phyloP scores from a whole-genome alignment of 2,797 vertebrate genomes.

The Onychomys leucogaster region DNA sequence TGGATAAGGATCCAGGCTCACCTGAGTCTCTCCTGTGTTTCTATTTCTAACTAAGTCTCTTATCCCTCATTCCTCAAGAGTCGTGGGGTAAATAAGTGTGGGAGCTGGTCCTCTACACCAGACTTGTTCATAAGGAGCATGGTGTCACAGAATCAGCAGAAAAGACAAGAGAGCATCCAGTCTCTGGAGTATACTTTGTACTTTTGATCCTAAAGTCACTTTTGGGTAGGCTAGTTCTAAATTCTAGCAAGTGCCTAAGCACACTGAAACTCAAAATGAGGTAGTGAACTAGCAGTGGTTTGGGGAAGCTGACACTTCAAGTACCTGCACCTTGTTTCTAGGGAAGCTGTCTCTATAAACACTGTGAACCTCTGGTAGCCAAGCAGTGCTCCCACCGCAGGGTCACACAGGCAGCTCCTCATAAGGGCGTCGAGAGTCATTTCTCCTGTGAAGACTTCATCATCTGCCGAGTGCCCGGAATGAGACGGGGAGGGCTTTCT shows the following conservation, averaged over 20 bases:
- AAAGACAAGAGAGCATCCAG: background rate
- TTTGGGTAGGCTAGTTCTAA: constrained; percentile 9
- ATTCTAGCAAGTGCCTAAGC: background rate
- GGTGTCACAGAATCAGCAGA: background rate
- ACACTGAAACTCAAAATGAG: background rate
- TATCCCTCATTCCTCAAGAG: no score
- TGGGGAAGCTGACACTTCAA: background rate
- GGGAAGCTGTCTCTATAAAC: background rate
- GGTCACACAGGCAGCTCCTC: background rate
- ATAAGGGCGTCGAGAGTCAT: background rate
- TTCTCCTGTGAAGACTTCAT: background rate
- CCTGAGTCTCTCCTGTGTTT: no score
- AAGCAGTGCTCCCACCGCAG: background rate
- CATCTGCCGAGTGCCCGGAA: background rate
- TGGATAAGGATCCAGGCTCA: no score
- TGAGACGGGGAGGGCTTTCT: background rate
- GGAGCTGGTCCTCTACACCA: background rate
- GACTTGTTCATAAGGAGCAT: background rate
- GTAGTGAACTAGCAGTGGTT: background rate
- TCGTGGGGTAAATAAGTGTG: no score
- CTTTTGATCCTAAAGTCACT: background rate
- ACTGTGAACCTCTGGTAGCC: background rate
- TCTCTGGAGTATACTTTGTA: background rate
- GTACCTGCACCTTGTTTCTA: background rate
- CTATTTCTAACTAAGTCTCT: no score